Evolutionary conservation across 2,113 vertebrate genomes (phyloP), one percentile per base, ranked within the genome.

Genomic region (Myanophis thanlyinensis): DNA sequence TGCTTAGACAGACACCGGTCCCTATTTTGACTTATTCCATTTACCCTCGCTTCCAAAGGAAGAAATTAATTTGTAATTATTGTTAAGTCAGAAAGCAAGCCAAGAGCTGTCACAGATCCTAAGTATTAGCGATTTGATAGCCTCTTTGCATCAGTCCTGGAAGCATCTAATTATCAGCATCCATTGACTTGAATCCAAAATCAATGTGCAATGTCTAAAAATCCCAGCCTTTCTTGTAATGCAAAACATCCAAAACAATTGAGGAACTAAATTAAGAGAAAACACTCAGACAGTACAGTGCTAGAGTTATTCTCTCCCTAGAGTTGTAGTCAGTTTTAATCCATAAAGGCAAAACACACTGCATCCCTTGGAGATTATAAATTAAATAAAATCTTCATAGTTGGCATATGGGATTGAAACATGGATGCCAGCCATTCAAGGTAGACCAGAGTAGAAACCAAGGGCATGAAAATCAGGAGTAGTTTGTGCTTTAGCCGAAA

Each of bases 31-130:
- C 92, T 95, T 93, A 94, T 92, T 96, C 95, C 92, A 92, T 93
- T 95, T 92, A 94, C 91, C 94, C 89, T 95, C 35, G 0, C 93
- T 95, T 91, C 92, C 94, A 95, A 94, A 95, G 73, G 1, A 96
- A 95, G 93, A 96, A 44, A 97, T 96, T 95, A 95, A 96, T 96
- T 96, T 96, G 93, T 93, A 95, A 80, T 92, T 93, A 91, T 92
- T 97, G 93, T 95, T 80, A 94, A 95, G 96, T 94, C 94, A 96
- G 95, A 95, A 95, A 95, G 94, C 95, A 92, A 95, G 93, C 94
- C 97, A 97, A 95, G 94, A 96, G 95, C 95, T 95, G 95, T 96
- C 95, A 95, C 94, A 91, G 96, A 96, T 93, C 95, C 92, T 92
- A 96, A 90, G 93, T 96, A 25, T 94, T 94, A 93, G 93, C 94